Conservation (phyloP, 1,140 invertebrate genomes). For the Zaprionus nigranus region DNA sequence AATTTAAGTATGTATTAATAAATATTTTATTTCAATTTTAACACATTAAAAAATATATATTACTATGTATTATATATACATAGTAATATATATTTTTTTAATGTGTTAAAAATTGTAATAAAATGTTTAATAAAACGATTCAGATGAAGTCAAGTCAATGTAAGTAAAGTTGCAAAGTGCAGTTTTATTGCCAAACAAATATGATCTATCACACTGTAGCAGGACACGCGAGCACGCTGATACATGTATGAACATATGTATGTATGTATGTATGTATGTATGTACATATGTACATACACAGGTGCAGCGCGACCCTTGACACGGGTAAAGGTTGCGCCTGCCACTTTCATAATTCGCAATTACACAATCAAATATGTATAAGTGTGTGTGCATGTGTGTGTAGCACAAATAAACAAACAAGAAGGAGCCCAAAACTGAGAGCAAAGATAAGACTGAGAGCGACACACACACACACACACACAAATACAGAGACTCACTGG, state of each 20-base stretch:
- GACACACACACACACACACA: background rate
- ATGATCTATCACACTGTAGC: background rate
- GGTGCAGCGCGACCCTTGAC: slow-evolving; percentile 27
- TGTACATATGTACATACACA: background rate
- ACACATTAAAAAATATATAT: too few species aligned
- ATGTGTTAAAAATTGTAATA: background rate
- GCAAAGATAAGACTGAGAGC: slow-evolving; percentile 7
- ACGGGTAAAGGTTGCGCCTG: slow-evolving; percentile 39
- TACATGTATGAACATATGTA: background rate
- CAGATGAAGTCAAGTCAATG: background rate
- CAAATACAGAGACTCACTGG: background rate
- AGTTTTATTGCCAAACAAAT: background rate
- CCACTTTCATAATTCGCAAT: slow-evolving; percentile 49
- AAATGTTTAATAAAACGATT: background rate
- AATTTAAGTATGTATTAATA: background rate
- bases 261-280: background rate
- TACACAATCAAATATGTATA: slow-evolving; percentile 45
- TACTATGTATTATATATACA: too few species aligned
- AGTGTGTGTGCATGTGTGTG: slow-evolving; percentile 11
- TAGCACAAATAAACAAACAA: slow-evolving; percentile 36
- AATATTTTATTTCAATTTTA: too few species aligned
- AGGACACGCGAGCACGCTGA: background rate
- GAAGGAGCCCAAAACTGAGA: slow-evolving; percentile 14
- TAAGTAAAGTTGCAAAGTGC: background rate
- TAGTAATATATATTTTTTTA: too few species aligned